Conservation (phyloP, 2,888 invertebrate genomes). For the Poecilus cupreus region DNA sequence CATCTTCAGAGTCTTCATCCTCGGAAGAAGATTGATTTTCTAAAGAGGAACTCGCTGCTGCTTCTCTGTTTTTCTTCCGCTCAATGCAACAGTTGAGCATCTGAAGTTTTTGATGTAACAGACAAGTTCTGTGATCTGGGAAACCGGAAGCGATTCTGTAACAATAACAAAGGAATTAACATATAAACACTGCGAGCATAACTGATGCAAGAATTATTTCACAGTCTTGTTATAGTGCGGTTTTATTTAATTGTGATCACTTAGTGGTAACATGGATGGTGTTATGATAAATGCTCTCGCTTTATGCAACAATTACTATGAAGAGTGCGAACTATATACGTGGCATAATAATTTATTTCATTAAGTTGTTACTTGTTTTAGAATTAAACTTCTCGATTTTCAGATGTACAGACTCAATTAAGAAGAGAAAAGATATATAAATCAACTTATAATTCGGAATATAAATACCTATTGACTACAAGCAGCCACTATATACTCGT, state of each 20-base stretch:
- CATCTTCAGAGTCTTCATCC: constrained; percentile 77
- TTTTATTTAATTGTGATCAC: constrained; percentile 17
- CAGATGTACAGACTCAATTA: too few species aligned
- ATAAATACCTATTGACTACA: too few species aligned
- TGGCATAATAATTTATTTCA: neutral
- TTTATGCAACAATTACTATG: constrained; percentile 7
- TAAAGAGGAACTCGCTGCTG: constrained; percentile 65
- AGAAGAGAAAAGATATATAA: too few species aligned
- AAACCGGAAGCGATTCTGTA: constrained; percentile 85
- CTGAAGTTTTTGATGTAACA: constrained; percentile 96
- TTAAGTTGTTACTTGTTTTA: too few species aligned
- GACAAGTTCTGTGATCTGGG: constrained; percentile 91
- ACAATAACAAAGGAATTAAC: constrained; percentile 67
- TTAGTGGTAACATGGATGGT: constrained; percentile 17
- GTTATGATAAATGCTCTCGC: constrained; percentile 34
- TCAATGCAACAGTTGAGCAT: constrained; percentile 87
- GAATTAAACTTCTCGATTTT: too few species aligned
- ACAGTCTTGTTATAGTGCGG: constrained; percentile 24
- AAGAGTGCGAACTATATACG: neutral
- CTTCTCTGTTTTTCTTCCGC: constrained; percentile 76
- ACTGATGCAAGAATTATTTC: constrained; percentile 19
- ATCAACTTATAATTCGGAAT: too few species aligned
- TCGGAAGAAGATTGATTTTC: constrained; percentile 56
- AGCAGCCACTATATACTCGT: too few species aligned
- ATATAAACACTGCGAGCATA: constrained; percentile 20